Base-by-base conservation (phyloP, 2,113 vertebrate species). In the Larimichthys polyactis region DNA sequence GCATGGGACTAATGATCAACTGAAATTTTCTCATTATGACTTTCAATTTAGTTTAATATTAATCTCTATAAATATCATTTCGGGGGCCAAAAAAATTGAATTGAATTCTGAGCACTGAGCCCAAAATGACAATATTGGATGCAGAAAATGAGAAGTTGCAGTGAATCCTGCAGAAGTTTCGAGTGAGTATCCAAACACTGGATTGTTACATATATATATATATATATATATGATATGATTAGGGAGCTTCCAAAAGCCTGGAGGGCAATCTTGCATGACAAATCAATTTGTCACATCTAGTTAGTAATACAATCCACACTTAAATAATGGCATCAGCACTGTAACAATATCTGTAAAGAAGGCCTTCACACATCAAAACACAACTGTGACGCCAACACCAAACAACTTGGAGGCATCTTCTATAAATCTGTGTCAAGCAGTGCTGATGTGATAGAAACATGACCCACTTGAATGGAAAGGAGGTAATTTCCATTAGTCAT, bases 1-100 rank as follows among this genome's bases (percentile, higher is more conserved):
- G 52, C 16, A 24, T 32, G 29, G 15, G 58, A 49, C 44, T 71
- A 67, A 87, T 65, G 57, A 79, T 69, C 62, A 72, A 48, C 17
- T 16, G 51, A 81, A 60, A 27, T 11, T 5, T 11, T 46, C n/a
- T 48, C 24, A 69, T 36, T 24, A 62, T 44, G 17, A 60, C n/a
- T 63, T 68, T 11, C 48, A 44, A 66, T 54, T 14, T 20, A 5
- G 49, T 51, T 7, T 36, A 68, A 75, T 43, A 67, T 43, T 59
- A 48, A 49, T 46, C 17, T 71, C n/a, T 40, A 8, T 19, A 46
- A 64, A 36, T 10, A 69, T 58, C 4, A 27, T 65, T 22, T 12
- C 9, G 40, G 52, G 32, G 2, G 22, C 17, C 43, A 55, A 51
- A 43, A 49, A 43, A 44, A 6, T 24, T 24, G 1, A 24, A 24